Percentiles rank a stretch among this genome's conserved stretches.
Conservation (phyloP, 2,888 invertebrate genomes). For the Xestia xanthographa region DNA sequence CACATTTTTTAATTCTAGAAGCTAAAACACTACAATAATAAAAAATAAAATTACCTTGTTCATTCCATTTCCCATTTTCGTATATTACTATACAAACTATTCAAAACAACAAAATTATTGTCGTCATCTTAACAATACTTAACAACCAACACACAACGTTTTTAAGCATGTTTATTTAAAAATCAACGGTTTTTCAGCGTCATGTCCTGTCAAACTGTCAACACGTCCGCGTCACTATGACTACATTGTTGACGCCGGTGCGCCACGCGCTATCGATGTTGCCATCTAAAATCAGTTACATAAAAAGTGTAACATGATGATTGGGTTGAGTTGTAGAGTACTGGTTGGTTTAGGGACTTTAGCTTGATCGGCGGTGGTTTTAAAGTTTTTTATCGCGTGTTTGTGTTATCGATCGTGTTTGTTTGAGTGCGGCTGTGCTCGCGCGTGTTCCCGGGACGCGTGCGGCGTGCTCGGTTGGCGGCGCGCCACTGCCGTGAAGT, state of each 20-base stretch:
- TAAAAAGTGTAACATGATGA: constrained; percentile 70
- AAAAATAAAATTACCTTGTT: constrained; percentile 93
- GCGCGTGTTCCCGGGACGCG: constrained; percentile 68
- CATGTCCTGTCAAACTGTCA: constrained; percentile 83
- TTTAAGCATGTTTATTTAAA: constrained; percentile 74
- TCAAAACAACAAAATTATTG: constrained; percentile 79
- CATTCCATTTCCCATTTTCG: constrained; percentile 96
- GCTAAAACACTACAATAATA: not conserved
- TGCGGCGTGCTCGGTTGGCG: constrained; percentile 76
- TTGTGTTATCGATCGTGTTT: constrained; percentile 78
- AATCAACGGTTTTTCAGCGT: constrained; percentile 72
- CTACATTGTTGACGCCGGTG: constrained; percentile 89
- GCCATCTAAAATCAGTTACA: constrained; percentile 71
- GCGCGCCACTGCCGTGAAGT: constrained; percentile 82
- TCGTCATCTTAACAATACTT: constrained; percentile 73
- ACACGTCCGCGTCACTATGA: constrained; percentile 87
- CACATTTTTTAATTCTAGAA: constrained; percentile 35
- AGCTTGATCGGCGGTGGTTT: constrained; percentile 33
- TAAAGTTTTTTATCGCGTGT: constrained; percentile 65
- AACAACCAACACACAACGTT: constrained; percentile 73
- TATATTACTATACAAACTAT: constrained; percentile 66
- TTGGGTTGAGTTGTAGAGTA: constrained; percentile 49
- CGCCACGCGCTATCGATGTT: constrained; percentile 79
- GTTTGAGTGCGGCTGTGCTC: constrained; percentile 64
- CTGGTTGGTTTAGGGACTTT: constrained; percentile 38